Base-by-base conservation (phyloP, 2,797 vertebrate genomes). In the Bovichtus variegatus region DNA sequence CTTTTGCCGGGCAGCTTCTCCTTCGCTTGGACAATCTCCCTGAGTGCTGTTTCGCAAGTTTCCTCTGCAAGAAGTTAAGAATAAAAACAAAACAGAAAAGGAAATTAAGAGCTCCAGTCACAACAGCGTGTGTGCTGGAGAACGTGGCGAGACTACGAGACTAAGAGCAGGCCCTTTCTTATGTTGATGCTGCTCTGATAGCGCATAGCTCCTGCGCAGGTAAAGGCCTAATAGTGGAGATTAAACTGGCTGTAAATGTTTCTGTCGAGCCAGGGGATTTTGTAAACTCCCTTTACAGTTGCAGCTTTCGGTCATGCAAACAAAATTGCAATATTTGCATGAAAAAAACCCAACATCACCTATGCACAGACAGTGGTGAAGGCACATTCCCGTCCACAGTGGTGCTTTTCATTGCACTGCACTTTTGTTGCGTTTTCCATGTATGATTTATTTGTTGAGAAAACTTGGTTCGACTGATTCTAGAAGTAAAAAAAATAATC, bases 11-110 rank as follows among this genome's bases (percentile, higher is more conserved):
- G 38, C 65, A 70, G 72, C 73, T 77, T 73, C 61, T 80, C 47
- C 85, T 74, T 82, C 80, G 78, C 78, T 61, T 87, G 89, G 89
- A 86, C 91, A 64, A 74, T 78, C 46, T 91, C 67, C 49, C 6
- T 83, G 63, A 70, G 87, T 12, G 64, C 41, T 47, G 74, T 53
- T 74, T 62, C 50, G 63, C 34, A 18, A 3, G 21, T 75, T n/a
- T 81, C 62, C 44, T 29, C 66, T 27, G 25, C 29, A 15, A 55
- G 31, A 66, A 71, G 62, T 62, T 65, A 47, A 55, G 61, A 61
- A 40, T 74, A 38, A 9, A 70, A 58, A 64, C 73, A n/a, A n/a
- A n/a, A n/a, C n/a, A n/a, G 71, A 21, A 57, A 38, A 82, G 57
- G 3, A 63, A 57, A 77, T 71, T 23, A 71, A 59, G 50, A 58